Conservation (phyloP, 2,888 invertebrate species). For the Zhengitettix transpicula region DNA sequence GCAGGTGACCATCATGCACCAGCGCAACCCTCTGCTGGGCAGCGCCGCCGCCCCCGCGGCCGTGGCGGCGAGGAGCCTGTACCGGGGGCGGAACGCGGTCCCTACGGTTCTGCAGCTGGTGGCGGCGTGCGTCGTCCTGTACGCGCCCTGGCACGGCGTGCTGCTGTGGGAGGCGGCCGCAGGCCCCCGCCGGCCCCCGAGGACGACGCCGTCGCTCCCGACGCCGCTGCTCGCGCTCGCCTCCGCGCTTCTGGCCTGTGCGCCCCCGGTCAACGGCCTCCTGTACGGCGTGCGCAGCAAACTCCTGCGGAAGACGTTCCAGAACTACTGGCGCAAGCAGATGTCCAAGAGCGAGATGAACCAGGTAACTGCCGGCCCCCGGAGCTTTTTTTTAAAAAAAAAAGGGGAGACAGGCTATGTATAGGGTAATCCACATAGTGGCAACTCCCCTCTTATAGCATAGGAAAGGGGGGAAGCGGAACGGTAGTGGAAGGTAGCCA, state of each 20-base stretch:
- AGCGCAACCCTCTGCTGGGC: slow-evolving; percentile 54
- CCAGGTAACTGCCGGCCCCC: slow-evolving; percentile 28
- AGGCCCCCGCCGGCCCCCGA: slow-evolving; percentile 18
- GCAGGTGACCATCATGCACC: slow-evolving; percentile 64
- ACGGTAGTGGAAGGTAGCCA: too few species aligned
- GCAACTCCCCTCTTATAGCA: too few species aligned
- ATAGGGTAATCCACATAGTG: too few species aligned
- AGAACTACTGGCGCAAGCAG: slow-evolving; percentile 62
- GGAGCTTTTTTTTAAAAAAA: too few species aligned
- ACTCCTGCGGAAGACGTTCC: slow-evolving; percentile 49
- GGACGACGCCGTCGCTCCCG: slow-evolving; percentile 21
- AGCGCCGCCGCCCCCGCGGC: slow-evolving; percentile 30
- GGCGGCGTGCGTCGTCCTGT: slow-evolving; percentile 51
- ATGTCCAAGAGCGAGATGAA: slow-evolving; percentile 63
- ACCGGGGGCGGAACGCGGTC: slow-evolving; percentile 38
- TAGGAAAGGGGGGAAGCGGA: too few species aligned
- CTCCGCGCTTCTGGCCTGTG: slow-evolving; percentile 47
- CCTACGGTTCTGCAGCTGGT: slow-evolving; percentile 55
- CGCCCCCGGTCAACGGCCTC: slow-evolving; percentile 58
- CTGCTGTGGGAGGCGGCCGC: slow-evolving; percentile 45
- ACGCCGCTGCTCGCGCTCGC: slow-evolving; percentile 39
- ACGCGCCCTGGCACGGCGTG: slow-evolving; percentile 53
- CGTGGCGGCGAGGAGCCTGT: slow-evolving; percentile 20
- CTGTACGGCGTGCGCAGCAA: slow-evolving; percentile 62
- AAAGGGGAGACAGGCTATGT: too few species aligned